phyloP scores from a whole-genome alignment of 1,140 invertebrate species.

The Matsumurasca onukii region DNA sequence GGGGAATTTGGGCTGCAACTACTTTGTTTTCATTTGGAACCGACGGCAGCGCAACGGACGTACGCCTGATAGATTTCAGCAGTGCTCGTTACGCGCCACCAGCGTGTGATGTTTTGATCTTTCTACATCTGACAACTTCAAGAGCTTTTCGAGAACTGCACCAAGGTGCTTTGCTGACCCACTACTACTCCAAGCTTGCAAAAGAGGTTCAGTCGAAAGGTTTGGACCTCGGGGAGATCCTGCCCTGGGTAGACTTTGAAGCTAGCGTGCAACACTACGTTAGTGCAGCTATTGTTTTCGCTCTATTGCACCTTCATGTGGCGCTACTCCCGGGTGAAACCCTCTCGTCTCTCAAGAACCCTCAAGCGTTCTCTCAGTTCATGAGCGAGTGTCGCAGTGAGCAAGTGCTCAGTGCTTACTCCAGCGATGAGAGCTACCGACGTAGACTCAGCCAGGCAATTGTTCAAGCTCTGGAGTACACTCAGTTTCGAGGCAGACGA shows the following conservation, averaged over 20 bases:
- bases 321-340: conserved; percentile 5
- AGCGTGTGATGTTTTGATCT: conserved; percentile 25
- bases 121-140: conserved; percentile 22
- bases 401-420: conserved; percentile 13
- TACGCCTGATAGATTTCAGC: conserved; percentile 24
- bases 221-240: background rate
- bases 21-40: conserved; percentile 14
- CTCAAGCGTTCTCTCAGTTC: background rate
- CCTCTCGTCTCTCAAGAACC: background rate
- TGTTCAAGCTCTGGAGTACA: conserved; percentile 20
- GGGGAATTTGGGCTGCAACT: conserved; percentile 4
- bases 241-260: conserved; percentile 26
- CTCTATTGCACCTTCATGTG: conserved; percentile 12
- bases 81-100: conserved; percentile 25
- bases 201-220: conserved; percentile 5
- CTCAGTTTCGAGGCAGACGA: conserved; percentile 1
- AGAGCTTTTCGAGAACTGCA: conserved; percentile 17
- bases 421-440: conserved; percentile 10
- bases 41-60: conserved; percentile 6
- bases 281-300: background rate
- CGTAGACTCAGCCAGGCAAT: conserved; percentile 12
- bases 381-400: conserved; percentile 9
- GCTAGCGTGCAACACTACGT: conserved; percentile 20
- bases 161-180: background rate
- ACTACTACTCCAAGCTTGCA: conserved; percentile 15